Base-by-base conservation (phyloP, 2,113 vertebrate genomes). In the Ploceus nigricollis region DNA sequence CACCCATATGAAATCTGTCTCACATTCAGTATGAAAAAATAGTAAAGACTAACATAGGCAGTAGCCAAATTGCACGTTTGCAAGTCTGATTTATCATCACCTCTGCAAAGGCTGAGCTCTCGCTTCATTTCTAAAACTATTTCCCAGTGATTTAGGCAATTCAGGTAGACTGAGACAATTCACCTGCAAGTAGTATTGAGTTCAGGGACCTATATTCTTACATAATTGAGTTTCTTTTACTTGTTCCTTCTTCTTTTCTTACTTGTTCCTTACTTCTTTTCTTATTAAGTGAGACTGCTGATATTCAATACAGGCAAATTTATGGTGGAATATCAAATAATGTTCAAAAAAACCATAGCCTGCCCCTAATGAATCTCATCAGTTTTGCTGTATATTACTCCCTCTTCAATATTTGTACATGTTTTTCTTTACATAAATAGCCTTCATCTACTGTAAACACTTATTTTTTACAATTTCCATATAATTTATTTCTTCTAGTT, bases 251-350 rank as follows among this genome's bases (percentile, higher is more conserved):
- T 81, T 83, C 14, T 92, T 82, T 82, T 54, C 64, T 90, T 88
- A 27, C 13, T 93, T 82, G 7, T 33, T 93, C 82, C 19, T 80
- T 79, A 35, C 31, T 82, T 79, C 12, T 47, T 61, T 63, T 76
- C 81, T 39, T 73, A 61, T 86, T 91, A 82, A 81, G 4, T 21
- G 70, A 72, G 57, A 37, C 33, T 53, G 60, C 3, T 89, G 56
- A 58, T 94, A 93, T 76, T 87, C 87, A 96, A 79, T 82, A 68
- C 78, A 94, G 91, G 14, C 9, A 88, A 89, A 92, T 84, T 96
- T 65, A 82, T 76, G 19, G 24, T 81, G 37, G 16, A 96, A 70
- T 15, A 92, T 58, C 7, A 90, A 92, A 80, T 95, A 48, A 63
- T 40, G 2, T 71, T 90, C 81, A 65, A 91, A 72, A 24, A 87